A percentile compares a stretch with the other conserved stretches of the same genome.
These are phyloP conservation scores for cat (Felis catus) DNA, from an alignment of 2,113 vertebrate species.

Conservation along the genomic window DNA sequence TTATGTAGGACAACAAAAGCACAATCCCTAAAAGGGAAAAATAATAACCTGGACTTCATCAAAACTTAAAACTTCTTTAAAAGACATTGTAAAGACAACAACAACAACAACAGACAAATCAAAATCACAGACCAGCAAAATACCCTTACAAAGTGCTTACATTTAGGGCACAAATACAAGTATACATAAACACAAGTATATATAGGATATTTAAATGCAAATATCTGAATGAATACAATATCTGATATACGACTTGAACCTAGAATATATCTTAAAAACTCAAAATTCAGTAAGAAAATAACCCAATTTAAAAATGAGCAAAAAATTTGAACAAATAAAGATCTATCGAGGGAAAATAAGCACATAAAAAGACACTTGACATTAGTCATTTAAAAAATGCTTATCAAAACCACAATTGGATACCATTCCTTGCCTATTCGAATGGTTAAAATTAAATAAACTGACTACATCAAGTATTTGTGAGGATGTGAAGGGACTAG, in stretches of 20 bases:
- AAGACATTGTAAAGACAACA: not conserved
- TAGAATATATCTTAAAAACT: slow-evolving; percentile 2
- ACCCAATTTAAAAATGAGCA: not conserved
- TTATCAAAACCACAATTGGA: not conserved
- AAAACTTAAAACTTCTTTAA: slow-evolving; percentile 15
- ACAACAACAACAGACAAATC: not conserved
- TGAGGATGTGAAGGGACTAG: not conserved
- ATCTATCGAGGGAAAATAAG: not conserved
- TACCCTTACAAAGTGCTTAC: not conserved
- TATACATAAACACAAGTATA: slow-evolving; percentile 1
- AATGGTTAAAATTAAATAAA: not conserved
- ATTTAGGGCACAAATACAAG: not conserved
- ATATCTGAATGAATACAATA: not conserved
- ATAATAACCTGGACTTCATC: not conserved
- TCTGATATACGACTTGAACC: not conserved
- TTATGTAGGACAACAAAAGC: not conserved
- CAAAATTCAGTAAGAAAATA: not conserved
- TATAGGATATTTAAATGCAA: not conserved
- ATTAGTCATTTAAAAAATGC: not conserved
- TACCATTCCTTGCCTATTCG: not conserved
- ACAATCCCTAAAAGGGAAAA: not conserved
- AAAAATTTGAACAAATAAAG: not conserved
- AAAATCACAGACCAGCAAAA: not conserved
- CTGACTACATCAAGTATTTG: not conserved
- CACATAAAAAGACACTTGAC: not conserved